Conservation (phyloP, 2,888 invertebrate species). For the Zaprionus lineosus region DNA sequence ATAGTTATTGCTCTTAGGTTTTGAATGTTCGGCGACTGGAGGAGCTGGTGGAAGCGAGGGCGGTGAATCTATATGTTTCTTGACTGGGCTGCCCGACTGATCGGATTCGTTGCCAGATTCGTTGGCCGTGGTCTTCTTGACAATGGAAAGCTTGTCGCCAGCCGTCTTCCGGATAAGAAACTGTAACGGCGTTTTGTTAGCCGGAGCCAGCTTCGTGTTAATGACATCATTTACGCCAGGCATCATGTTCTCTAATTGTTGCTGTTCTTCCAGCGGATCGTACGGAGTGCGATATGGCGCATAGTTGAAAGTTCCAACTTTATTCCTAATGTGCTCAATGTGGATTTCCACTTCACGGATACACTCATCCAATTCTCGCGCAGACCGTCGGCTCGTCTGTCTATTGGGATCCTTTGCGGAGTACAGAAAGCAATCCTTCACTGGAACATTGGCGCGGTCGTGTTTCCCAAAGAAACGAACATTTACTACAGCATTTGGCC, state of each 20-base stretch:
- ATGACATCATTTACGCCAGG: slow-evolving; percentile 82
- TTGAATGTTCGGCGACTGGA: slow-evolving; percentile 35
- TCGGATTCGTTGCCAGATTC: slow-evolving; percentile 80
- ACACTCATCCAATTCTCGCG: slow-evolving; percentile 85
- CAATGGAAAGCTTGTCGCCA: slow-evolving; percentile 81
- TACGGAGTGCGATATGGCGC: slow-evolving; percentile 88
- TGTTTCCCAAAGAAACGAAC: slow-evolving; percentile 98
- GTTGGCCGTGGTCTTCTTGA: slow-evolving; percentile 73
- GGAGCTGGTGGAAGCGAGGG: not conserved
- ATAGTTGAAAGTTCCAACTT: slow-evolving; percentile 89
- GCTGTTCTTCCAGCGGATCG: slow-evolving; percentile 85
- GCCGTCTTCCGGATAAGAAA: slow-evolving; percentile 82
- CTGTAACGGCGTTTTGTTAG: slow-evolving; percentile 80
- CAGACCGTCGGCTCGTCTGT: slow-evolving; percentile 79
- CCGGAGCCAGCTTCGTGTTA: slow-evolving; percentile 63
- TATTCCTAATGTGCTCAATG: slow-evolving; percentile 87
- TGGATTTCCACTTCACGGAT: slow-evolving; percentile 90
- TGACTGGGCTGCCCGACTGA: slow-evolving; percentile 63
- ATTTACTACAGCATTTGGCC: slow-evolving; percentile 88
- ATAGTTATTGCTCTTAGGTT: slow-evolving; percentile 70
- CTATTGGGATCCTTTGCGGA: slow-evolving; percentile 89
- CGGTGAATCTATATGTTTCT: slow-evolving; percentile 25
- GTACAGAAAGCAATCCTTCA: slow-evolving; percentile 92
- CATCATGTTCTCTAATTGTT: slow-evolving; percentile 87
- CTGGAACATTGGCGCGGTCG: slow-evolving; percentile 95